Evolutionary conservation across 2,113 vertebrate genomes (phyloP), one percentile per base, ranked within the genome.

Genomic region (Athene cunicularia): DNA sequence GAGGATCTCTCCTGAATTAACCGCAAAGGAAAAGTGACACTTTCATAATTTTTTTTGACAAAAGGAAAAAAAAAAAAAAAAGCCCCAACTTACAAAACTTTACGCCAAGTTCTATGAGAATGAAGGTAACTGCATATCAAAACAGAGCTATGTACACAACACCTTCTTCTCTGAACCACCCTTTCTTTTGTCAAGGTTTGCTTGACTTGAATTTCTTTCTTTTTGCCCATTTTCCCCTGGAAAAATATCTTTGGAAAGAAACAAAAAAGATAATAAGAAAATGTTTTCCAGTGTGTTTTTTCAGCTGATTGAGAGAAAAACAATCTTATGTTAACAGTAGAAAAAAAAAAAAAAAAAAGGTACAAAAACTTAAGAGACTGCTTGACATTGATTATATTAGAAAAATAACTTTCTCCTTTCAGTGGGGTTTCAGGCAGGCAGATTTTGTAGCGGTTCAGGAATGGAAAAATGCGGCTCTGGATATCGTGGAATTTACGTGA

Each of bases 1-100:
- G 98, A 98, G 98, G 98, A 99, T 98, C 98, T 98, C 98, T 99
- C 98, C 97, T 98, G 99, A 99, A 99, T 98, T 98, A 99, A 97
- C 98, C 8, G 98, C 97, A 95, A 98, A 98, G 97, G 97, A 98
- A 98, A 98, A 99, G 98, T 98, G 99, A 99, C 99, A 99, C 98
- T 99, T 98, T 98, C 97, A 98, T 99, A 98, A 98, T 99, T 99
- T 98, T 94, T 95, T 95, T 39, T 96, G 98, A 98, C 98, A 98
- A 99, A 98, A 98, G 98, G 84, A 73, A 53, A 33, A 63, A 47
- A 83, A 76, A 18, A 8, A 47, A 33, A 24, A 39, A 39, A 39
- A 39, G 39, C 50, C 30, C 77, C 75, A 98, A 95, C 96, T 97
- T 96, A 97, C 97, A 97, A 97, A 98, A 99, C 97, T 98, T 98